A percentile compares a stretch with the other conserved stretches of the same genome.
These are phyloP conservation scores for Echinometra lucunter DNA, from an alignment of 53 echinoderm and acorn worm species.

Conservation along the genomic window DNA sequence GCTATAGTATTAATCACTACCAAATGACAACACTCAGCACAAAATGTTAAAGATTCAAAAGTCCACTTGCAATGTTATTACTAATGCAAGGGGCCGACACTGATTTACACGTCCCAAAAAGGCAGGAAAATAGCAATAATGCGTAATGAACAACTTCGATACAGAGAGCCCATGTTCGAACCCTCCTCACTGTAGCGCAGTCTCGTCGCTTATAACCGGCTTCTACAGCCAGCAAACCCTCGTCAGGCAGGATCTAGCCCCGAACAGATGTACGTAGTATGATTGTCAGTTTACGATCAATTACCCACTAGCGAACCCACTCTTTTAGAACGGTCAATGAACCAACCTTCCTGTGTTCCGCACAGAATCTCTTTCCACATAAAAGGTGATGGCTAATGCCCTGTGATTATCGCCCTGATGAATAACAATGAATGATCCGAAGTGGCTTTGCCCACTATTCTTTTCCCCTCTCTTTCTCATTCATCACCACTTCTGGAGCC, in stretches of 20 bases:
- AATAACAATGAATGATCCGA: conserved; percentile 55
- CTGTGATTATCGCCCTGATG: conserved; percentile 54
- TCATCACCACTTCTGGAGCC: not conserved
- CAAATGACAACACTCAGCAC: not conserved
- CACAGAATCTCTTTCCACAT: not conserved
- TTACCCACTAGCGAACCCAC: conserved; percentile 46
- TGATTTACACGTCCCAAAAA: not conserved
- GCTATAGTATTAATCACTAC: not conserved
- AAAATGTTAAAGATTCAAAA: not conserved
- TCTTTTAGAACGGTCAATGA: conserved; percentile 58
- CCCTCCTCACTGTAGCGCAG: not conserved
- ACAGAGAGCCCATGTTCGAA: not conserved
- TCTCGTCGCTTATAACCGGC: not conserved
- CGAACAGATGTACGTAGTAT: conserved; percentile 52
- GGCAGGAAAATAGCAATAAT: not conserved
- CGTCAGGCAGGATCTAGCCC: conserved; percentile 27
- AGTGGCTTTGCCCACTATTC: conserved; percentile 45
- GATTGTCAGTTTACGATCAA: conserved; percentile 68
- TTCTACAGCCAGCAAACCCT: not conserved
- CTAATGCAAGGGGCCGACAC: not conserved
- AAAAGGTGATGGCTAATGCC: conserved; percentile 57
- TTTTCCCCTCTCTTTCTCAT: not conserved
- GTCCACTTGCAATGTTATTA: not conserved
- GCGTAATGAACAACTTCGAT: not conserved
- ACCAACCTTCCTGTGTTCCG: conserved; percentile 48